Conservation (phyloP, 2,888 invertebrate genomes). For the Bimastos eiseni region DNA sequence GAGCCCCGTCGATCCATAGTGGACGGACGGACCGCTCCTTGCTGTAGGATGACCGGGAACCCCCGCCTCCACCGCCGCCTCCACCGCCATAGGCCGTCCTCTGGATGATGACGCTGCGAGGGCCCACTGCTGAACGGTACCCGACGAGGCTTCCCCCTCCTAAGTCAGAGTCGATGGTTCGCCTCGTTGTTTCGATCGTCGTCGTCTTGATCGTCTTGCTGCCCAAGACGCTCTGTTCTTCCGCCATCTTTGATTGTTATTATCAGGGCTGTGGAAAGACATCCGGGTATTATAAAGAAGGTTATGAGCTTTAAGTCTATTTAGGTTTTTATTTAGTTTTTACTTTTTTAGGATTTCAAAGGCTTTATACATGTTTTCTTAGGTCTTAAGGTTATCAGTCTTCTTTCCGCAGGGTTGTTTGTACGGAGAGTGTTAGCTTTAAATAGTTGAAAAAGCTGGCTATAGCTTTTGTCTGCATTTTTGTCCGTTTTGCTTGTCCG, state of each 20-base stretch:
- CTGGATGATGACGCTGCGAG: conserved; percentile 39
- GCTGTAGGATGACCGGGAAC: conserved; percentile 38
- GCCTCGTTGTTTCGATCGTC: conserved; percentile 27
- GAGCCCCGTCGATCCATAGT: background rate
- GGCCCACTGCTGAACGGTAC: conserved; percentile 27
- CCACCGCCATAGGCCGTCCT: conserved; percentile 18
- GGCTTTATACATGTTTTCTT: no score
- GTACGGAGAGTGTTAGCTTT: no score
- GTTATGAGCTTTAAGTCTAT: no score
- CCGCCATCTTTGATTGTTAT: background rate
- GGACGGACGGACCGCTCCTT: background rate
- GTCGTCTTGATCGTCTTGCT: conserved; percentile 24
- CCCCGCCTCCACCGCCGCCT: background rate
- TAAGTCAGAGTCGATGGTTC: background rate
- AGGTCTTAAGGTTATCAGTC: no score
- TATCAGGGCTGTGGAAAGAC: no score
- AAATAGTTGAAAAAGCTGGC: no score
- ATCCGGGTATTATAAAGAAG: no score
- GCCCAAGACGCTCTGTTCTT: background rate
- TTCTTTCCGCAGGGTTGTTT: no score
- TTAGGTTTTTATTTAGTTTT: no score
- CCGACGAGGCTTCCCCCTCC: background rate
- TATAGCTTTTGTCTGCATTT: no score
- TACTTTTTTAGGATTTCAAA: no score
- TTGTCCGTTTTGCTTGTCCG: no score